Evolutionary conservation across 2,797 vertebrate genomes (phyloP).

Genomic region (Denticeps clupeoides): DNA sequence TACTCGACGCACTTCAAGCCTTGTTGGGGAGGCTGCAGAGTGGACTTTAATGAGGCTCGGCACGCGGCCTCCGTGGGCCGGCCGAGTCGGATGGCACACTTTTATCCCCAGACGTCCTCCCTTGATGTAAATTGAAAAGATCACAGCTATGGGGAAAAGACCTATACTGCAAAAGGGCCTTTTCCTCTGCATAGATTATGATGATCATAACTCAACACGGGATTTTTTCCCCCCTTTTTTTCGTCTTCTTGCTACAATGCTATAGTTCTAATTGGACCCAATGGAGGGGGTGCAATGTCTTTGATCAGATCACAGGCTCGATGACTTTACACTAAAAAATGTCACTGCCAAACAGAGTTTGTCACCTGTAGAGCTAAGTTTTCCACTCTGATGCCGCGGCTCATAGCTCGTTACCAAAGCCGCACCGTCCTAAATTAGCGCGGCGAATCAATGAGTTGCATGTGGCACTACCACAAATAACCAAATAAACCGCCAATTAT

Average conservation of each 20-base stretch:
- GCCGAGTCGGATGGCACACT: conserved; percentile 66
- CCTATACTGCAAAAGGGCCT: conserved; percentile 79
- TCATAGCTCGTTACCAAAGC: conserved; percentile 88
- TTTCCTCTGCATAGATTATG: conserved; percentile 42
- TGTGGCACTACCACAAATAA: conserved; percentile 43
- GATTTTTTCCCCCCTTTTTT: neutral
- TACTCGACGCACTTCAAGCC: conserved; percentile 66
- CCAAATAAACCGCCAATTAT: too few species aligned
- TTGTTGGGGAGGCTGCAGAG: conserved; percentile 61
- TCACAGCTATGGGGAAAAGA: conserved; percentile 88
- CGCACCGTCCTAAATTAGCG: conserved; percentile 89
- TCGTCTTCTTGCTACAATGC: conserved; percentile 62
- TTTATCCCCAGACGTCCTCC: conserved; percentile 77
- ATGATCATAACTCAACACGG: conserved; percentile 33
- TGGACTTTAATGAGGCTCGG: conserved; percentile 66
- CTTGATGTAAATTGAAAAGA: conserved; percentile 92
- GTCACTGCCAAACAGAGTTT: conserved; percentile 96
- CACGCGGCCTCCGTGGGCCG: conserved; percentile 71
- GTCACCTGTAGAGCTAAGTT: conserved; percentile 95
- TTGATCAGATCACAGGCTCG: conserved; percentile 95
- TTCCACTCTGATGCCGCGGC: conserved; percentile 79
- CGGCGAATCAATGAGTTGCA: conserved; percentile 69
- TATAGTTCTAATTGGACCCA: conserved; percentile 98
- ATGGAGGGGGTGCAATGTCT: conserved; percentile 86
- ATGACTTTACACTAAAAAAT: conserved; percentile 99